A percentile compares a stretch with the other conserved stretches of the same genome.
Conservation (phyloP, 2,113 vertebrate species). For the cattle (Bos taurus) region DNA sequence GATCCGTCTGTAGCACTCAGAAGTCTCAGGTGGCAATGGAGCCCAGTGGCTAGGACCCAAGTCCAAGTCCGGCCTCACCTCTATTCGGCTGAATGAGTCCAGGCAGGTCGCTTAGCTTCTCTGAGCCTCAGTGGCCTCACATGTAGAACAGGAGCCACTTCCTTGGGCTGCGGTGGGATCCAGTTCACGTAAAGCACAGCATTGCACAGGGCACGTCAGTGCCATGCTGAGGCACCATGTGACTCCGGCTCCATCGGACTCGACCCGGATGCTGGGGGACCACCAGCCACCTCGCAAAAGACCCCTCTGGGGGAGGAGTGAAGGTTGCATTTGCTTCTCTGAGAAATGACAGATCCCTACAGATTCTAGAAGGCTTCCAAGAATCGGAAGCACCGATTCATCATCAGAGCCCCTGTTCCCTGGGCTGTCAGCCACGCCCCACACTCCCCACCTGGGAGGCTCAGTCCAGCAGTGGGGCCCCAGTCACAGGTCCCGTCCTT, state of each 20-base stretch:
- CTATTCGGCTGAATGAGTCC: neutral
- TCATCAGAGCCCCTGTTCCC: neutral
- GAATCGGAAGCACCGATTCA: neutral
- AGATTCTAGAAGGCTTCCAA: neutral
- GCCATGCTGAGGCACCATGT: accelerated
- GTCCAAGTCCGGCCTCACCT: neutral
- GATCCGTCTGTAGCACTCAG: accelerated
- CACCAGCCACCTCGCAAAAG: too few species aligned
- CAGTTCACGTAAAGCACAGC: neutral
- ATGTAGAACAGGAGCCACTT: neutral
- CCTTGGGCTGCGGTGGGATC: neutral
- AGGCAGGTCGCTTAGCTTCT: neutral
- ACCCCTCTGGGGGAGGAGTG: neutral
- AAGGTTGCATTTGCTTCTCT: neutral
- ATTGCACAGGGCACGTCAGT: accelerated
- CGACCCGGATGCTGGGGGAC: neutral
- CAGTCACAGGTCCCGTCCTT: neutral
- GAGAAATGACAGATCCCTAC: neutral
- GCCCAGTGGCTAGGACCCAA: neutral
- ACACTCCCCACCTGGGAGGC: neutral
- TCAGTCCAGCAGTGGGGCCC: neutral
- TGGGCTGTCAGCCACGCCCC: accelerated
- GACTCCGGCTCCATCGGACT: neutral
- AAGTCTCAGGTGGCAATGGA: neutral
- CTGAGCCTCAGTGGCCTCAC: neutral